Percentiles rank a stretch among this genome's conserved stretches.
phyloP scores from a whole-genome alignment of 1,140 invertebrate genomes.

The Lordiphosa stackelbergi region DNA sequence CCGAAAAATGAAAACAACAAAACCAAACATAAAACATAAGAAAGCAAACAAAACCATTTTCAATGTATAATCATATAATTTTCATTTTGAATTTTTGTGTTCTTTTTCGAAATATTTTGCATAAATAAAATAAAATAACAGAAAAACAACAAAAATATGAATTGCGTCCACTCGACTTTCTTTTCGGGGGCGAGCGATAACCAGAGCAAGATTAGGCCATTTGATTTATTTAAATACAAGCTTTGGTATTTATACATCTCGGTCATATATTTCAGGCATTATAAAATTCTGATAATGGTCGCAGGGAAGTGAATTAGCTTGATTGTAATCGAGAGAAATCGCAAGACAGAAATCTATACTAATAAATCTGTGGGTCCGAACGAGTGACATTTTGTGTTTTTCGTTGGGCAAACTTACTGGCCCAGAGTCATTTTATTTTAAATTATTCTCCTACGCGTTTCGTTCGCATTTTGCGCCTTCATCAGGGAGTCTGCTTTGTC shows the following conservation, averaged over 20 bases:
- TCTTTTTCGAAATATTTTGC: constrained; percentile 77
- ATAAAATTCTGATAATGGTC: constrained; percentile 9
- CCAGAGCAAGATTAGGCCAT: too few species aligned
- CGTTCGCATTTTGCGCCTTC: too few species aligned
- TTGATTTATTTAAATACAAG: too few species aligned
- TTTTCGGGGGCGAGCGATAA: not conserved
- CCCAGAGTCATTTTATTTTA: too few species aligned
- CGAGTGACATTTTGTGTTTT: too few species aligned
- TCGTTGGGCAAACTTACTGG: too few species aligned
- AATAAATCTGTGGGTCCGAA: too few species aligned
- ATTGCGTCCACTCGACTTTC: not conserved
- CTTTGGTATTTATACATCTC: constrained; percentile 9
- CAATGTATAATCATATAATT: constrained; percentile 75
- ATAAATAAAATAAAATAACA: constrained; percentile 77
- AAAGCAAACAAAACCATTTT: constrained; percentile 58
- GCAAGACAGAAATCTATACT: too few species aligned
- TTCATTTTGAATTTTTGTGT: constrained; percentile 72
- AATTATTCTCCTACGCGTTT: too few species aligned
- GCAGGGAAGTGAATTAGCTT: too few species aligned
- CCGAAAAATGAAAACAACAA: constrained; percentile 25
- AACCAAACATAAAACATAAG: constrained; percentile 68
- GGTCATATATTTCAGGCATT: constrained; percentile 22
- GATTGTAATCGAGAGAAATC: too few species aligned
- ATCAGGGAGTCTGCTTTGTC: too few species aligned
- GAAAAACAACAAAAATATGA: constrained; percentile 58